A percentile compares a stretch with the other conserved stretches of the same genome.
phyloP scores from a whole-genome alignment of 2,113 vertebrate species.

The Amphiprion percula region DNA sequence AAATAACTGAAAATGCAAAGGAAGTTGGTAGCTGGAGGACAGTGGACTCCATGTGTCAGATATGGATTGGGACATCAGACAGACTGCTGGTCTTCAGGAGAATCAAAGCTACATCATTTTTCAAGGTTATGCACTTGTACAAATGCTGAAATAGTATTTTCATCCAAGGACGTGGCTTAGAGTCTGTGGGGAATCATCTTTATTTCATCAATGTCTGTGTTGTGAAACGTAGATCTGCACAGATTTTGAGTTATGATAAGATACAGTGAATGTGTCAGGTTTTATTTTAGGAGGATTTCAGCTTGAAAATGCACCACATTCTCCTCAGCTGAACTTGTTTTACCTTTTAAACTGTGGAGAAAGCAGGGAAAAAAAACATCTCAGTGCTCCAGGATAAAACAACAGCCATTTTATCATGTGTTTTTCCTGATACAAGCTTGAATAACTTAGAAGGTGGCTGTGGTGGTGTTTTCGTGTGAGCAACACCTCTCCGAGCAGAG shows the following conservation, averaged over 20 bases:
- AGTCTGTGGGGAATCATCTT: conserved; percentile 18
- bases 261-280: not conserved
- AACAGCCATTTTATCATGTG: not conserved
- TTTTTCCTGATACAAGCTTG: not conserved
- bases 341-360: not conserved
- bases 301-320: not conserved
- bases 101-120: conserved; percentile 53
- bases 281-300: not conserved
- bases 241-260: conserved; percentile 15
- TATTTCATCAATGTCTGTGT: not conserved
- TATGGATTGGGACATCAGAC: conserved; percentile 58
- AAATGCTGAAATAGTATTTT: conserved; percentile 39
- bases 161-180: conserved; percentile 43
- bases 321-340: not conserved
- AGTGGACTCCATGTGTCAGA: conserved; percentile 18
- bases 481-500: conserved; percentile 12
- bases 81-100: conserved; percentile 38
- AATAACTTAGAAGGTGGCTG: conserved; percentile 27
- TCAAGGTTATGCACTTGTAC: conserved; percentile 46
- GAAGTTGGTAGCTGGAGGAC: conserved; percentile 27
- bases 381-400: not conserved
- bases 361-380: not conserved
- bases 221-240: not conserved
- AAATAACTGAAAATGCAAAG: conserved; percentile 14
- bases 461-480: not conserved